A percentile compares a stretch with the other conserved stretches of the same genome.
Evolutionary conservation across 1,140 invertebrate genomes (phyloP).

Genomic region (Cydia splendana): DNA sequence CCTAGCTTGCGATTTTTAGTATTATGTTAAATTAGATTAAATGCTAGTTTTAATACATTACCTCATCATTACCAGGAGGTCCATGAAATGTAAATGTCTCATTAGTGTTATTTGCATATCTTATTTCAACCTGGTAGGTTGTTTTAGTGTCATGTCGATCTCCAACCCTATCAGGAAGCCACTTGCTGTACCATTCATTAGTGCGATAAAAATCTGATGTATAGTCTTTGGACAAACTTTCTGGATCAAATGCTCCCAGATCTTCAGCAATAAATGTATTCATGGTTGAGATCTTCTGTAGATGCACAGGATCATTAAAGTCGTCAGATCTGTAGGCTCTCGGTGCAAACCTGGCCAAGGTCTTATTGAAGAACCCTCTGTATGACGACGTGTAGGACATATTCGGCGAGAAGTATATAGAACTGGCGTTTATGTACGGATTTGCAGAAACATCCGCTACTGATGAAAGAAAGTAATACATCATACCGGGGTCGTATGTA

Average conservation of each 20-base stretch:
- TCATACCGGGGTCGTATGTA: slow-evolving; percentile 97
- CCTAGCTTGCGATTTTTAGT: too few relatives aligned
- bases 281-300: slow-evolving; percentile 94
- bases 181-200: slow-evolving; percentile 95
- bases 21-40: not conserved
- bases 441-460: slow-evolving; percentile 97
- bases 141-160: slow-evolving; percentile 95
- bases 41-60: slow-evolving; percentile 47
- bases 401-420: slow-evolving; percentile 97
- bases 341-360: slow-evolving; percentile 96
- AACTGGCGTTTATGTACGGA: slow-evolving; percentile 94
- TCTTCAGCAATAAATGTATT: slow-evolving; percentile 93
- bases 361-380: slow-evolving; percentile 97
- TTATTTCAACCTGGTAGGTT: slow-evolving; percentile 93
- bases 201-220: slow-evolving; percentile 93
- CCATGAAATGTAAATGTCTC: slow-evolving; percentile 97
- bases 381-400: slow-evolving; percentile 97
- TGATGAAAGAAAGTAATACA: slow-evolving; percentile 98
- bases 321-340: slow-evolving; percentile 94
- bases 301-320: slow-evolving; percentile 96
- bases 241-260: slow-evolving; percentile 88
- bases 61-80: slow-evolving; percentile 93
- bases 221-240: slow-evolving; percentile 91
- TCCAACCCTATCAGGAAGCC: slow-evolving; percentile 92
- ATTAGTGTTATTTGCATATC: slow-evolving; percentile 97